Percentiles rank a stretch among this genome's conserved stretches.
Conservation (phyloP, 2,113 vertebrate species). For the Ageneiosus marmoratus region DNA sequence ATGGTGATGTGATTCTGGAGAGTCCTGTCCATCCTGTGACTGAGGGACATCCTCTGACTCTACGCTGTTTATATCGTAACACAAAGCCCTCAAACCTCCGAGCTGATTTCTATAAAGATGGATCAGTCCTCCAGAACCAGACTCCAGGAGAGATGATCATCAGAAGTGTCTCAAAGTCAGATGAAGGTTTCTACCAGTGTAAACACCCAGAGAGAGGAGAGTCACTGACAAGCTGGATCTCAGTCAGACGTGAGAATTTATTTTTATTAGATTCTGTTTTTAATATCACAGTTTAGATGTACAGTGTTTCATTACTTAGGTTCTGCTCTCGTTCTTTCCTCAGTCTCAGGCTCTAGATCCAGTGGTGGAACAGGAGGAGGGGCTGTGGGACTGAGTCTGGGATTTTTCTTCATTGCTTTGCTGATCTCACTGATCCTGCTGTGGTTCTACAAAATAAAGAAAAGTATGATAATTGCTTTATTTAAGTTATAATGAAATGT, state of each 20-base stretch:
- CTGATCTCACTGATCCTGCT: background rate
- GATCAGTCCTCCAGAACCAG: too few relatives aligned
- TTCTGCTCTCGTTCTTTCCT: background rate
- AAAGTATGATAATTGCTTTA: background rate
- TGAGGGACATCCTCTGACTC: conserved; percentile 12
- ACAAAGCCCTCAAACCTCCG: too few relatives aligned
- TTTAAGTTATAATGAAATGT: background rate
- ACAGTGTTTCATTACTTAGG: background rate
- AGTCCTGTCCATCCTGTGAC: conserved; percentile 11
- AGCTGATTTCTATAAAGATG: too few relatives aligned
- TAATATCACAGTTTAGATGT: background rate
- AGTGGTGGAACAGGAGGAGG: background rate
- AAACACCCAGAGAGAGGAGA: too few relatives aligned
- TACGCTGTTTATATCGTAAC: background rate
- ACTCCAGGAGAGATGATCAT: too few relatives aligned
- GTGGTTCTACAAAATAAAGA: background rate
- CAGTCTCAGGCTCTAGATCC: background rate
- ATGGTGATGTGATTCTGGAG: background rate
- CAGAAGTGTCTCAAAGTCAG: too few relatives aligned
- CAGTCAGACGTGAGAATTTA: too few relatives aligned
- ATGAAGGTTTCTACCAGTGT: too few relatives aligned
- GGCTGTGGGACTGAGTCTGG: background rate
- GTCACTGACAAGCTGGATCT: too few relatives aligned
- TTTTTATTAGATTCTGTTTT: background rate
- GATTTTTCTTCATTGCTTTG: background rate